phyloP scores from a whole-genome alignment of 2,113 vertebrate species.

The Calidris pugnax region DNA sequence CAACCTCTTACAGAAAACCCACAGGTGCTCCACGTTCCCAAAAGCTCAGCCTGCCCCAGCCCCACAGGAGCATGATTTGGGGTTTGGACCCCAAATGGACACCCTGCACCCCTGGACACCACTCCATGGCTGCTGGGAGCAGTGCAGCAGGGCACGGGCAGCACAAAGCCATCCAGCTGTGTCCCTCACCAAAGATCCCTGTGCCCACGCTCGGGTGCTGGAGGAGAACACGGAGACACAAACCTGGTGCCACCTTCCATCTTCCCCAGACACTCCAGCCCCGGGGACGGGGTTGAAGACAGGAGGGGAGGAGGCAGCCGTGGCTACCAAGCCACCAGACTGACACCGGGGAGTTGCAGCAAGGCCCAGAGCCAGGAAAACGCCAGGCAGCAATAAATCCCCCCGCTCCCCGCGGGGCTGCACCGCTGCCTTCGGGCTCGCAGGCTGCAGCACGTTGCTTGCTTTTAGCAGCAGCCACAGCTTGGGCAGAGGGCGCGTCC shows the following conservation, averaged over 20 bases:
- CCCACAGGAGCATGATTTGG: not conserved
- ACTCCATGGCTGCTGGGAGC: accelerated
- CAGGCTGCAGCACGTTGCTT: not conserved
- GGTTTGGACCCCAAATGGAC: not conserved
- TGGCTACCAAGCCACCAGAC: not conserved
- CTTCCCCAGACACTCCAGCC: not conserved
- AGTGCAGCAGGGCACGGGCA: not conserved
- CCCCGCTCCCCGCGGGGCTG: not conserved
- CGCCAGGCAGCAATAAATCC: not conserved
- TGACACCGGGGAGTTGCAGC: not conserved
- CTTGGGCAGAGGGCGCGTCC: accelerated
- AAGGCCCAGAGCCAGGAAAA: not conserved
- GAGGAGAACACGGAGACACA: not conserved
- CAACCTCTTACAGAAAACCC: not conserved
- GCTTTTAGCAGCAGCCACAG: not conserved
- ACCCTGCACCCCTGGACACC: accelerated
- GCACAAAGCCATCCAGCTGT: not conserved
- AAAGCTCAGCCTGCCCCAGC: not conserved
- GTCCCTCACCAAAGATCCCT: not conserved
- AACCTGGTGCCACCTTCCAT: not conserved
- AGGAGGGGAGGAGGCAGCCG: not conserved
- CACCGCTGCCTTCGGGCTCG: not conserved
- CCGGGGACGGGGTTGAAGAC: accelerated
- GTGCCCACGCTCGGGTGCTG: not conserved
- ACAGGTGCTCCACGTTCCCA: not conserved